Conservation (phyloP, 1,140 invertebrate species). For the Eciton burchellii region DNA sequence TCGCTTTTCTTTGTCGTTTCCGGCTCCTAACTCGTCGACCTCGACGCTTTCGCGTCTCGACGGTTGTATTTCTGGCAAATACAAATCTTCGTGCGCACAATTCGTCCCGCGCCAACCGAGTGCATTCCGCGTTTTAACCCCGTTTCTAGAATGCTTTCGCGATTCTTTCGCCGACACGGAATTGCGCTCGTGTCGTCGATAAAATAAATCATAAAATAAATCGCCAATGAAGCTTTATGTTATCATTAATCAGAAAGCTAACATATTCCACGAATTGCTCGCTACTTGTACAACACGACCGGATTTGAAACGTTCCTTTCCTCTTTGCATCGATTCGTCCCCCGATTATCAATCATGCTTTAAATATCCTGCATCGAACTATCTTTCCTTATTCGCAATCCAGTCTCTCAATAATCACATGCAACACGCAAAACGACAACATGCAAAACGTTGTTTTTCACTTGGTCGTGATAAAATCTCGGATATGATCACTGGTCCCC, state of each 20-base stretch:
- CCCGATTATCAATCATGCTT: no score
- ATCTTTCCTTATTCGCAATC: no score
- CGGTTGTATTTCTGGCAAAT: slow-evolving; percentile 46
- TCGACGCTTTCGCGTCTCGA: slow-evolving; percentile 16
- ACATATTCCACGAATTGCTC: neutral
- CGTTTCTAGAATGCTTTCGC: neutral
- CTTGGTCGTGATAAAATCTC: neutral
- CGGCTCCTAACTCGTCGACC: slow-evolving; percentile 35
- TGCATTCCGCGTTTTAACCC: neutral
- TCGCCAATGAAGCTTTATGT: neutral
- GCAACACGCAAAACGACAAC: no score
- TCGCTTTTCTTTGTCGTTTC: slow-evolving; percentile 15
- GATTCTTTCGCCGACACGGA: slow-evolving; percentile 1
- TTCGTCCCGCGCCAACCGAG: neutral
- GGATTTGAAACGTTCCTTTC: neutral
- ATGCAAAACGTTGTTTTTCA: neutral
- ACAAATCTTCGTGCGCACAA: slow-evolving; percentile 31
- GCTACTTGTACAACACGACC: neutral
- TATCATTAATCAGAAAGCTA: neutral
- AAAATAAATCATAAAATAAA: slow-evolving; percentile 4
- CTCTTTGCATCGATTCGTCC: neutral
- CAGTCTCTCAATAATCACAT: no score
- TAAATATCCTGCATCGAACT: no score
- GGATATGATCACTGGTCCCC: neutral
- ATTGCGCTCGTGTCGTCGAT: neutral